Conservation (phyloP, 2,113 vertebrate genomes). For the Phyllopteryx taeniolatus region DNA sequence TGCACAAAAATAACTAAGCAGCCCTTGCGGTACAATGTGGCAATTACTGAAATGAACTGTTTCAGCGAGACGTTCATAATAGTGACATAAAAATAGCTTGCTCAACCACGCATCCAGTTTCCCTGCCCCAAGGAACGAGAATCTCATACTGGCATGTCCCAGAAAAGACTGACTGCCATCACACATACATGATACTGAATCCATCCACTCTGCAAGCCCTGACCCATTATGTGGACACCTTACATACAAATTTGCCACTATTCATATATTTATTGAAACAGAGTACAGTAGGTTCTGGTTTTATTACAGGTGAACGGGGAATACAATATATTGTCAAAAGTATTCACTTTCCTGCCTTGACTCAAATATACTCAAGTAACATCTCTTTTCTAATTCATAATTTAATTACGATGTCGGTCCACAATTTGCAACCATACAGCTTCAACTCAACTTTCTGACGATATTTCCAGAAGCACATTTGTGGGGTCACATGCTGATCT, state of each 20-base stretch:
- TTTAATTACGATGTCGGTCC: too few relatives aligned
- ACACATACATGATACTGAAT: slow-evolving; percentile 34
- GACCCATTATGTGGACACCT: slow-evolving; percentile 17
- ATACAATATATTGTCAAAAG: slow-evolving; percentile 13
- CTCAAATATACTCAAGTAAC: too few relatives aligned
- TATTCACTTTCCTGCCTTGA: too few relatives aligned
- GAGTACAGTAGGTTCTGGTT: slow-evolving; percentile 16
- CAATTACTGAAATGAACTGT: slow-evolving; percentile 21
- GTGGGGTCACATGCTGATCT: too few relatives aligned
- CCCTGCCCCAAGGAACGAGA: slow-evolving; percentile 37
- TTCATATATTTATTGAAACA: neutral
- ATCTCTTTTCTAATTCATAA: too few relatives aligned
- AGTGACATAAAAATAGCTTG: slow-evolving; percentile 49
- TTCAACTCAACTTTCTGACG: too few relatives aligned
- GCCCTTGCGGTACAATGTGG: neutral
- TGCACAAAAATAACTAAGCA: neutral
- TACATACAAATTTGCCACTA: slow-evolving; percentile 23
- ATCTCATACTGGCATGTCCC: slow-evolving; percentile 46
- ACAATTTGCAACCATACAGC: too few relatives aligned
- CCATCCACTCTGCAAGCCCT: slow-evolving; percentile 16
- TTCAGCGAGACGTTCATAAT: slow-evolving; percentile 44
- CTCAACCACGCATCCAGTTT: slow-evolving; percentile 27
- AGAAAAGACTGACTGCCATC: slow-evolving; percentile 47
- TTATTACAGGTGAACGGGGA: slow-evolving; percentile 34
- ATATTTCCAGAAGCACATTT: too few relatives aligned